phyloP scores from a whole-genome alignment of 2,113 vertebrate genomes.

The Misgurnus anguillicaudatus region DNA sequence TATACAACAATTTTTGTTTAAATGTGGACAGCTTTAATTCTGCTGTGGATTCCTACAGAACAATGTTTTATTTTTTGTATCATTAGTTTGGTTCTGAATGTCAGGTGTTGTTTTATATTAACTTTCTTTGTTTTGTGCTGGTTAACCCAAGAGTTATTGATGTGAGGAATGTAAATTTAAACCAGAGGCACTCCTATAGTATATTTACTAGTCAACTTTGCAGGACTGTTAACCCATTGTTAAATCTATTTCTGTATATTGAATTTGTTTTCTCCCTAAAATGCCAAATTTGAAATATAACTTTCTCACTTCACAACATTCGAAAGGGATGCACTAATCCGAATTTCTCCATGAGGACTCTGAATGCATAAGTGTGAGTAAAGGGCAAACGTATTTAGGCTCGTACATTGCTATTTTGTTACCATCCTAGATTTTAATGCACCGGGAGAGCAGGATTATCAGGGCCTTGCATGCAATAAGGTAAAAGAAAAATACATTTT shows the following conservation, averaged over 20 bases:
- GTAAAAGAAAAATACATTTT: conserved; percentile 39
- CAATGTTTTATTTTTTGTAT: conserved; percentile 30
- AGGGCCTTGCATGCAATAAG: conserved; percentile 68
- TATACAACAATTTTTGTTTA: conserved; percentile 54
- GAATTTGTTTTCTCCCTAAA: conserved; percentile 14
- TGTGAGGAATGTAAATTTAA: conserved; percentile 28
- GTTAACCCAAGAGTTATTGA: conserved; percentile 33
- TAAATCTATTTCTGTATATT: conserved; percentile 19
- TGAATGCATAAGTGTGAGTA: conserved; percentile 58
- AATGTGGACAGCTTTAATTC: conserved; percentile 50
- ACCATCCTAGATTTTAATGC: conserved; percentile 61
- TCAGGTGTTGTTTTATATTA: conserved; percentile 47
- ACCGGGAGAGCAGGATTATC: conserved; percentile 64
- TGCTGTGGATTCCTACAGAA: conserved; percentile 28
- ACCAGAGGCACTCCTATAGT: conserved; percentile 31
- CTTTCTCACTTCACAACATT: conserved; percentile 43
- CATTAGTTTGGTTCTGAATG: conserved; percentile 26
- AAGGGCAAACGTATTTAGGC: conserved; percentile 50
- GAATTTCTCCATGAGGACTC: conserved; percentile 48
- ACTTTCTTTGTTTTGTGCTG: conserved; percentile 13
- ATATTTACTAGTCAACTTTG: conserved; percentile 24
- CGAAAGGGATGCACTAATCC: conserved; percentile 60
- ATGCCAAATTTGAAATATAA: conserved; percentile 38
- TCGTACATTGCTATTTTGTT: conserved; percentile 56
- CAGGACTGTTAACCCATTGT: conserved; percentile 53